Conservation (phyloP, 1,140 invertebrate genomes). For the Steinernema feltiae region DNA sequence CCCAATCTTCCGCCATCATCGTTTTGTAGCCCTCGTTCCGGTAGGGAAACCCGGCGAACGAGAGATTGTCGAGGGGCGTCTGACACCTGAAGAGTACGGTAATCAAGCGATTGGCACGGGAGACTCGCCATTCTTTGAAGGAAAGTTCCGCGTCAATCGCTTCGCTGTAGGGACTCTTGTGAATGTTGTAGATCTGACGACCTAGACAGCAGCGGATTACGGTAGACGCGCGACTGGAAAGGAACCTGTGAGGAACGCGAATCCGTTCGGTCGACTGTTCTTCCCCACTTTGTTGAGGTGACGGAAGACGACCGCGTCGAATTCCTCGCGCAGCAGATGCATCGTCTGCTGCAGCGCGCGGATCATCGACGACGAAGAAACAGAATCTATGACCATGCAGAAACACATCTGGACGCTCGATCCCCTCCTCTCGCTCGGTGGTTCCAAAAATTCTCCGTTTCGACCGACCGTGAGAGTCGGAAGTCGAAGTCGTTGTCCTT, state of each 20-base stretch:
- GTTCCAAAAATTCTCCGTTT: not conserved
- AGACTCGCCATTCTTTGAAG: not conserved
- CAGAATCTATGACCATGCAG: not conserved
- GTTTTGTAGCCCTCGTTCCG: constrained; percentile 17
- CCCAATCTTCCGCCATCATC: constrained; percentile 28
- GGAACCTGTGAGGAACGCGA: constrained; percentile 14
- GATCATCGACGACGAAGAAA: constrained; percentile 3
- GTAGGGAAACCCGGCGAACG: not conserved
- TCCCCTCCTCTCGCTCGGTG: not conserved
- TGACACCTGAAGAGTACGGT: too few relatives aligned
- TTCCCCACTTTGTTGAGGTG: constrained; percentile 18
- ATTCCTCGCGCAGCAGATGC: constrained; percentile 8
- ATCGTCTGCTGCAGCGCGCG: constrained; percentile 4
- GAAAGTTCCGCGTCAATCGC: not conserved
- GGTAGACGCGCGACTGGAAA: not conserved
- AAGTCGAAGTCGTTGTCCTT: too few relatives aligned
- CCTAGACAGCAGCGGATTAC: not conserved
- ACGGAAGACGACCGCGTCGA: constrained; percentile 10
- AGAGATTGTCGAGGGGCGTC: not conserved
- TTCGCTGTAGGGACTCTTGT: not conserved
- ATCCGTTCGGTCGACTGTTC: constrained; percentile 24
- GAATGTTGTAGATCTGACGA: not conserved
- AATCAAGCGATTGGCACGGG: too few relatives aligned
- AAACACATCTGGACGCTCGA: not conserved
- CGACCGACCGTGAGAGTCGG: not conserved